Evolutionary conservation across 2,113 vertebrate genomes (phyloP).

Genomic region (Callipepla squamata): DNA sequence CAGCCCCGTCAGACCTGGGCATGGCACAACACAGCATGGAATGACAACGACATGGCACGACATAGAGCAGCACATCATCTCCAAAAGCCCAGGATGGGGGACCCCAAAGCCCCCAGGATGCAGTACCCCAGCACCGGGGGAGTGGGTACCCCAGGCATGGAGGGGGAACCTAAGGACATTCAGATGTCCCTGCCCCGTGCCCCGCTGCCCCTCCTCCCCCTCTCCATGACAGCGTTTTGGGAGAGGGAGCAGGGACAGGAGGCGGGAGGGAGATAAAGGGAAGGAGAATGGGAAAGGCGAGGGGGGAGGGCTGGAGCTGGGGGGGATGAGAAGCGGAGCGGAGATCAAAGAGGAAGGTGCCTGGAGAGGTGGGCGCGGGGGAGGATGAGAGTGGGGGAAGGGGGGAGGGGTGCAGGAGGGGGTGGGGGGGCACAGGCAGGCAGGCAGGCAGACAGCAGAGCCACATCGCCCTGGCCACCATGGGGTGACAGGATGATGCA

Average conservation of each 20-base stretch:
- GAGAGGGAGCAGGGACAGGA: not conserved
- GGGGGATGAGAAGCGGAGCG: not conserved
- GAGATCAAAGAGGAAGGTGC: slow-evolving; percentile 30
- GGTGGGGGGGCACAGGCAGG: not conserved
- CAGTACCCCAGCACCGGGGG: not conserved
- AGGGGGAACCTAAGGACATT: not conserved
- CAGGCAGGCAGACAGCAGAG: not conserved
- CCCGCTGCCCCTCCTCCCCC: not conserved
- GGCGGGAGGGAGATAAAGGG: not conserved
- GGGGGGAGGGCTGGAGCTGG: not conserved
- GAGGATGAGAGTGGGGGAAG: not conserved
- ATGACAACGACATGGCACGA: not conserved
- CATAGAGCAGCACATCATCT: not conserved
- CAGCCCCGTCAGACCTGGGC: not conserved
- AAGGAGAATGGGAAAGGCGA: not conserved
- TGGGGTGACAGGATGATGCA: not conserved
- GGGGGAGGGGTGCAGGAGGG: not conserved
- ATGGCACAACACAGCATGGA: not conserved
- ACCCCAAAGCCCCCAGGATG: too few species aligned
- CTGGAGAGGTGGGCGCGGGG: not conserved
- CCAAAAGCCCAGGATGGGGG: not conserved
- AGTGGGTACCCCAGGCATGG: not conserved
- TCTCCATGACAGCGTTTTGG: not conserved
- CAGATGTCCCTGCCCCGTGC: not conserved
- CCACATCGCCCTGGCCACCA: not conserved